These are phyloP conservation scores for Eucera pruinosa DNA, from an alignment of 2,888 invertebrate genomes.

Conservation along the genomic window DNA sequence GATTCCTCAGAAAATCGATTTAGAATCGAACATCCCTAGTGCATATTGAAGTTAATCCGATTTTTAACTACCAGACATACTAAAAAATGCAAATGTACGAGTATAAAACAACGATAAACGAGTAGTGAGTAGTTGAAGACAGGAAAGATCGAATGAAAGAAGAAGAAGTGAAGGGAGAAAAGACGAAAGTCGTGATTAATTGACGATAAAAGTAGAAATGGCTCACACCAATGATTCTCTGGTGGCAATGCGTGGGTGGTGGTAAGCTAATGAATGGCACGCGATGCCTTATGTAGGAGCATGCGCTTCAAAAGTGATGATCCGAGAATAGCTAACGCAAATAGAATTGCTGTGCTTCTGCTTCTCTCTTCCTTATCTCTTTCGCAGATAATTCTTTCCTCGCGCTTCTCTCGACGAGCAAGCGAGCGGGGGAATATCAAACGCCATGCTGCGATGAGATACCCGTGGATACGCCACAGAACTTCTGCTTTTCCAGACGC, in stretches of 20 bases:
- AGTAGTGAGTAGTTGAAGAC: background rate
- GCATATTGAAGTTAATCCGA: too few species aligned
- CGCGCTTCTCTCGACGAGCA: slow-evolving; percentile 18
- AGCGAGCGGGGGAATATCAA: slow-evolving; percentile 18
- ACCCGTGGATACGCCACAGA: slow-evolving; percentile 20
- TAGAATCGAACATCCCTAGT: too few species aligned
- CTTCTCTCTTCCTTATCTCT: slow-evolving; percentile 27
- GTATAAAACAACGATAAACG: background rate
- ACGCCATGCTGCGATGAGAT: slow-evolving; percentile 20
- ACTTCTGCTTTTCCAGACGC: slow-evolving; percentile 37
- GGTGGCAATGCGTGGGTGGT: background rate
- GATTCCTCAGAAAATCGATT: too few species aligned
- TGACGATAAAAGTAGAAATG: slow-evolving; percentile 41
- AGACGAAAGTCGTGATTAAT: slow-evolving; percentile 51
- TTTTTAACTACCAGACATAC: slow-evolving; percentile 1
- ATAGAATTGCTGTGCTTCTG: slow-evolving; percentile 37
- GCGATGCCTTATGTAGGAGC: slow-evolving; percentile 40
- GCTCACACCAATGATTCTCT: slow-evolving; percentile 4
- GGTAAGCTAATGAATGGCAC: slow-evolving; percentile 57
- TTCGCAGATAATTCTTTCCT: slow-evolving; percentile 49
- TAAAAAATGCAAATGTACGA: slow-evolving; percentile 17
- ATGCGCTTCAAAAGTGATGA: slow-evolving; percentile 47
- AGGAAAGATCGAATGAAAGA: background rate
- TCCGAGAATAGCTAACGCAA: slow-evolving; percentile 59
- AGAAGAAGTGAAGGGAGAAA: background rate